Evolutionary conservation across 1,140 invertebrate species (phyloP).

Genomic region (Antheraea mylitta): DNA sequence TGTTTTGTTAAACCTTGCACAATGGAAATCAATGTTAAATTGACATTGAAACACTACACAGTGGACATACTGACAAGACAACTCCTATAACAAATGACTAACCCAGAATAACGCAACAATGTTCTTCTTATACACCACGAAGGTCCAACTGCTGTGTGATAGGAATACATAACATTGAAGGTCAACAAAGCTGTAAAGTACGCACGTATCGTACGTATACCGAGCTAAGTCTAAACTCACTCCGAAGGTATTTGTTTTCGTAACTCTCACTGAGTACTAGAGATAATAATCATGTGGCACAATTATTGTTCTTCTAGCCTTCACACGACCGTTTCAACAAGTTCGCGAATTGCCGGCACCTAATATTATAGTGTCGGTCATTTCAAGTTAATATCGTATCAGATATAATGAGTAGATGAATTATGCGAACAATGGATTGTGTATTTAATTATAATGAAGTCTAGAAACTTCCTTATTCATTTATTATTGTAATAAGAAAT

Average conservation of each 20-base stretch:
- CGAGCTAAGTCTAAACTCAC: neutral
- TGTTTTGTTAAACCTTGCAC: no score
- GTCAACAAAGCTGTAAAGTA: neutral
- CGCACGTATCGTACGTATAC: neutral
- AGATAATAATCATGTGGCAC: constrained; percentile 18
- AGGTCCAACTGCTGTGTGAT: neutral
- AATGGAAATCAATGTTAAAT: no score
- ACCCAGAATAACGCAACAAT: neutral
- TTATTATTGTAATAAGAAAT: no score
- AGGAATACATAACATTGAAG: neutral
- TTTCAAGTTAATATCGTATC: neutral
- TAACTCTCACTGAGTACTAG: neutral
- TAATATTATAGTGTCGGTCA: neutral
- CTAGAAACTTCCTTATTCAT: no score
- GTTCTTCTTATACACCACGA: neutral
- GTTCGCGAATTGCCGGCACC: neutral
- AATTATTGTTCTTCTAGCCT: constrained; percentile 23
- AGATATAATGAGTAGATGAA: neutral
- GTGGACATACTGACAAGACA: neutral
- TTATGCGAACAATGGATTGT: neutral
- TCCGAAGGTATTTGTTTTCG: neutral
- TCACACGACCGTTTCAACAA: constrained; percentile 10
- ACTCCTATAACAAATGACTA: neutral
- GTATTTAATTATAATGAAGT: neutral
- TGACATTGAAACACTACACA: neutral